phyloP scores from a whole-genome alignment of 2,888 invertebrate genomes.

The Papilio protenor region DNA sequence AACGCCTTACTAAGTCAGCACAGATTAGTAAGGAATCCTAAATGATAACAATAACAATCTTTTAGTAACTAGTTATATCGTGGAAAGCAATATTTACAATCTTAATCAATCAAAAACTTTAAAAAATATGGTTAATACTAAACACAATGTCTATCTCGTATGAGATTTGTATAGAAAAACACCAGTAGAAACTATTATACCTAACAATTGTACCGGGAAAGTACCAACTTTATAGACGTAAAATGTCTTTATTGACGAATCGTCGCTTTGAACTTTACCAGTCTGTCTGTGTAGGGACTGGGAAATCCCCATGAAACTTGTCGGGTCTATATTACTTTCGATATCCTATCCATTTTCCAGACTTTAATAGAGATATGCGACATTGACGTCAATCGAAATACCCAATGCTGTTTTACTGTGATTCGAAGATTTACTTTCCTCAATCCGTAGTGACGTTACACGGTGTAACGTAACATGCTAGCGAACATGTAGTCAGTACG shows the following conservation, averaged over 20 bases:
- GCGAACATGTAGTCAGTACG: too few species aligned
- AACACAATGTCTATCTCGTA: too few species aligned
- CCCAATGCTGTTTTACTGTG: neutral
- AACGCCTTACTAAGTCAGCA: neutral
- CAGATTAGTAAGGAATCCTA: too few species aligned
- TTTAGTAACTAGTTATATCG: too few species aligned
- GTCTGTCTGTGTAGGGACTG: neutral
- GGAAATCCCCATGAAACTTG: neutral
- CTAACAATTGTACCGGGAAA: neutral
- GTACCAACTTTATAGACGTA: neutral
- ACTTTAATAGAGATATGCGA: neutral
- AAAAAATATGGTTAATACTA: too few species aligned
- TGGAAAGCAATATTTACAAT: too few species aligned
- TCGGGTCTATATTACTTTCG: neutral
- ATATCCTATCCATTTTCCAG: neutral
- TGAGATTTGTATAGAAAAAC: too few species aligned
- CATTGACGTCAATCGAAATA: constrained; percentile 6
- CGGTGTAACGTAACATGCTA: too few species aligned
- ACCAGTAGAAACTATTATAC: too few species aligned
- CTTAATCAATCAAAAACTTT: too few species aligned
- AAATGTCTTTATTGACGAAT: neutral
- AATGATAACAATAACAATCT: too few species aligned
- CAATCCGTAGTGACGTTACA: neutral
- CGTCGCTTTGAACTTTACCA: neutral
- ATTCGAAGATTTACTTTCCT: neutral